phyloP scores from a whole-genome alignment of 2,113 vertebrate species.

The Pardalotus punctatus region DNA sequence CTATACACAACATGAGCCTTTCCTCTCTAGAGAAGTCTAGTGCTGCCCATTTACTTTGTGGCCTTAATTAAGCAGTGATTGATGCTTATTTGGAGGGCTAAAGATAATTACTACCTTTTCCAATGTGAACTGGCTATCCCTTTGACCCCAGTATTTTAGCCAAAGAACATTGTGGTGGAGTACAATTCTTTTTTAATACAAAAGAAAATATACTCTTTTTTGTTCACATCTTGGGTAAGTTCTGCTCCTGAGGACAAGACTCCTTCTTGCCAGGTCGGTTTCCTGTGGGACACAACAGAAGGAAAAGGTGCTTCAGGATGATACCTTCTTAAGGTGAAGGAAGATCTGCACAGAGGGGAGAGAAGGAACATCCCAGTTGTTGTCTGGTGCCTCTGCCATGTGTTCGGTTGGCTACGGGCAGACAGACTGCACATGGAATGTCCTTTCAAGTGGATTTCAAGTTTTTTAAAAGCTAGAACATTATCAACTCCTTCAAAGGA shows the following conservation, averaged over 20 bases:
- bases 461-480: background rate
- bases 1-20: background rate
- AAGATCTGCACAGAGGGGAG: background rate
- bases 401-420: background rate
- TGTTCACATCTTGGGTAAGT: background rate
- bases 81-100: conserved; percentile 33
- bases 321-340: background rate
- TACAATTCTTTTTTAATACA: background rate
- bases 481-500: background rate
- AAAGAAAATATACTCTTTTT: background rate
- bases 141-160: background rate
- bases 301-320: background rate
- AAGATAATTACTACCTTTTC: conserved; percentile 22
- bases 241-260: background rate
- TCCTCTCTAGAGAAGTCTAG: conserved; percentile 5
- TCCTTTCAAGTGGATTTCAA: background rate
- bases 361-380: background rate
- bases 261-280: background rate
- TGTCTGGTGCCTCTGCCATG: background rate
- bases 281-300: background rate
- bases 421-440: background rate
- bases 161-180: background rate
- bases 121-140: background rate
- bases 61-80: conserved; percentile 41
- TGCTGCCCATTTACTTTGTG: background rate